These are phyloP conservation scores for Sisor rabdophorus DNA, from an alignment of 2,113 vertebrate species.

Conservation along the genomic window DNA sequence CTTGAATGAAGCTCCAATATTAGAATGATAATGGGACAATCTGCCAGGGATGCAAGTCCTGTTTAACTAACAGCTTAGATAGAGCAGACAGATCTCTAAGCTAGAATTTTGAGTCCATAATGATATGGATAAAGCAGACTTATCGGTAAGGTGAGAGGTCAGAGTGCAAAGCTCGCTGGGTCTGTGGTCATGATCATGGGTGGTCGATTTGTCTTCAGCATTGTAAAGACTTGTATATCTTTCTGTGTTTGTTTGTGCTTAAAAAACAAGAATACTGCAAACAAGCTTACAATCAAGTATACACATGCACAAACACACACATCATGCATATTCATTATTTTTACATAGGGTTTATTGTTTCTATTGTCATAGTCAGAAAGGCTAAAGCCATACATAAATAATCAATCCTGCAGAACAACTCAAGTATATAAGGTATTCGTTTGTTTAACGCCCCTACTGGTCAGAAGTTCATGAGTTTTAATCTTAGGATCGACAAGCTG, in stretches of 20 bases:
- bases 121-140: constrained; percentile 35
- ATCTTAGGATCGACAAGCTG: neutral
- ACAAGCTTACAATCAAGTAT: constrained; percentile 10
- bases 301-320: neutral
- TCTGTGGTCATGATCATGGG: constrained; percentile 45
- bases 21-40: constrained; percentile 44
- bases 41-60: constrained; percentile 33
- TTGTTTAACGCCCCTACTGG: neutral
- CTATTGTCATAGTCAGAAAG: constrained; percentile 40
- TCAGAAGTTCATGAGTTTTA: too few relatives aligned
- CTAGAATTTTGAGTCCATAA: constrained; percentile 43
- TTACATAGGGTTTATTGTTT: constrained; percentile 25
- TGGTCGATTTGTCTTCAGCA: constrained; percentile 28
- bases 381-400: constrained; percentile 12
- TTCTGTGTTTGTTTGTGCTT: neutral
- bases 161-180: constrained; percentile 28
- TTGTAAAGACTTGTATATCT: constrained; percentile 7
- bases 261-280: constrained; percentile 13
- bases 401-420: constrained; percentile 21
- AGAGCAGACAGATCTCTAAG: constrained; percentile 31
- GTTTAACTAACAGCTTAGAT: constrained; percentile 48
- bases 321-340: constrained; percentile 10
- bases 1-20: constrained; percentile 25
- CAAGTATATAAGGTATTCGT: neutral
- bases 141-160: constrained; percentile 37